Evolutionary conservation across 2,113 vertebrate species (phyloP), one percentile per base, ranked within the genome.

Genomic region (Orcinus orca): DNA sequence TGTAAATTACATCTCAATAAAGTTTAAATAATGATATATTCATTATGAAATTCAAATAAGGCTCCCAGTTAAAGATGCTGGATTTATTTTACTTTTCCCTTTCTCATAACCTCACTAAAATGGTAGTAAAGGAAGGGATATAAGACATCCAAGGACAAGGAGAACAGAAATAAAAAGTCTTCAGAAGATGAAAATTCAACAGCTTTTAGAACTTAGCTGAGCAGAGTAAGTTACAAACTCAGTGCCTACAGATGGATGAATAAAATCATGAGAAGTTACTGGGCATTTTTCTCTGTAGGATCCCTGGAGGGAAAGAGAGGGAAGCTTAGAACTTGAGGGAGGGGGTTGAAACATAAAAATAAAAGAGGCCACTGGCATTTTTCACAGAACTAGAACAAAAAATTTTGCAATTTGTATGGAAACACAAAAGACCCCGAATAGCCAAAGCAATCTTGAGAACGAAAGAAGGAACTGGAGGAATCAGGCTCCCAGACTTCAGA

Each of bases 151-250:
- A 79, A 89, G 79, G 65, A 71, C 26, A 80, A 26, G 11, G 11
- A 96, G 47, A 67, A 84, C 17, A 88, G 47, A 44, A 6, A 1
- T 13, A 85, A 25, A 26, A 50, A 7, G 31, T 33, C 73, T 86
- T 89, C 62, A 79, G 58, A 81, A 74, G 8, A 82, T 70, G 53
- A 92, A 81, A 92, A 76, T 93, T 95, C 60, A 88, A 79, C 77
- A 62, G 90, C 47, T 62, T 86, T 95, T 55, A 86, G 53, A 92
- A 87, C 8, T 89, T 65, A 94, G 68, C 41, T 58, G 50, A 92
- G 25, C 47, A 92, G 62, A 74, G 23, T 33, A 60, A 60, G 33
- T 68, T 79, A 68, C 29, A 80, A 87, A 73, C 44, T 50, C 47
- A 23, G 13, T 88, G 71, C 12, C 50, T 38, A 79, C 20, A 76